phyloP scores from a whole-genome alignment of 2,113 vertebrate species.

The Tetrax tetrax region DNA sequence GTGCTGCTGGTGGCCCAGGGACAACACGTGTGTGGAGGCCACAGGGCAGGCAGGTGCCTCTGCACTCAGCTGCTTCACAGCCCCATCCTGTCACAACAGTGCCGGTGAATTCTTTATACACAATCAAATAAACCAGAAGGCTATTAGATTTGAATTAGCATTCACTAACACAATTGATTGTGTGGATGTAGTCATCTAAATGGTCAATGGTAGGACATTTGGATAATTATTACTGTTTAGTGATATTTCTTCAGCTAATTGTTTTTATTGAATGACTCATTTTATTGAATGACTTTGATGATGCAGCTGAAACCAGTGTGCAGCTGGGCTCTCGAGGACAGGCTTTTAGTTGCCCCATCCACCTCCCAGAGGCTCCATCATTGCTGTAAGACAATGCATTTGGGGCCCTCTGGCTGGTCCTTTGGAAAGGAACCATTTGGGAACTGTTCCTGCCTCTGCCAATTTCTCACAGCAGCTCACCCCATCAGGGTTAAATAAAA shows the following conservation, averaged over 20 bases:
- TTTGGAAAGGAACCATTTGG: neutral
- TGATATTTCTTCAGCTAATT: slow-evolving; percentile 71
- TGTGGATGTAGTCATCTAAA: slow-evolving; percentile 70
- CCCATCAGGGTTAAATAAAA: neutral
- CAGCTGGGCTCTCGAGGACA: neutral
- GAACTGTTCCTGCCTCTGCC: neutral
- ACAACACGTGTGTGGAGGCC: neutral
- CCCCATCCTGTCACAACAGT: neutral
- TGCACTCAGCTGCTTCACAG: neutral
- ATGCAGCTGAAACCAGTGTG: slow-evolving; percentile 43
- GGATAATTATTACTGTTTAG: slow-evolving; percentile 70
- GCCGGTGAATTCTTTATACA: slow-evolving; percentile 39
- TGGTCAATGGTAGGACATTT: slow-evolving; percentile 70
- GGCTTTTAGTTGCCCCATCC: neutral
- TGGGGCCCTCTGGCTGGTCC: neutral
- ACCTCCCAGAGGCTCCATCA: neutral
- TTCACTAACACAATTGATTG: slow-evolving; percentile 70
- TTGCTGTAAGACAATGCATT: neutral
- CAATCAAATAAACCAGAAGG: slow-evolving; percentile 58
- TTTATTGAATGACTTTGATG: slow-evolving; percentile 72
- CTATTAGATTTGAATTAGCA: slow-evolving; percentile 76
- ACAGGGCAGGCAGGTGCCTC: neutral
- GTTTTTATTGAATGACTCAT: slow-evolving; percentile 76
- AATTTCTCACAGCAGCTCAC: neutral
- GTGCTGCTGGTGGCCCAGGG: neutral